Evolutionary conservation across 2,113 vertebrate species (phyloP).

Genomic region (Gallinago media): DNA sequence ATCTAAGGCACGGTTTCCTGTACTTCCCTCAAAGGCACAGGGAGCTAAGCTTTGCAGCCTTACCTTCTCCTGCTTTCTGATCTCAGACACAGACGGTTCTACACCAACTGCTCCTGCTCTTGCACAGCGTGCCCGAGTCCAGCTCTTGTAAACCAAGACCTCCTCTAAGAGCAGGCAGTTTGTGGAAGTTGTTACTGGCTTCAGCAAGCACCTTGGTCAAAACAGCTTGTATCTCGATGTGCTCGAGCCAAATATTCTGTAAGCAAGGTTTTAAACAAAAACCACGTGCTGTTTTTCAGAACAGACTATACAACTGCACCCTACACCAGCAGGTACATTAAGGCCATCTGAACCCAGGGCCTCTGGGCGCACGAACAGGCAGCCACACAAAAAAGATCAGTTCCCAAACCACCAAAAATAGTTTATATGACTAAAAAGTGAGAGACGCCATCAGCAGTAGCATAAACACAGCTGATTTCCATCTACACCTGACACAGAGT

Average conservation of each 20-base stretch:
- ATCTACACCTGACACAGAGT: neutral
- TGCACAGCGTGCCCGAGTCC: neutral
- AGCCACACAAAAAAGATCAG: neutral
- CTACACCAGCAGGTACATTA: neutral
- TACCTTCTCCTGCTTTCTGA: neutral
- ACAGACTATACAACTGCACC: neutral
- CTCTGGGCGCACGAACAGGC: neutral
- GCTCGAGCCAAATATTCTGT: neutral
- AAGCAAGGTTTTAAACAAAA: neutral
- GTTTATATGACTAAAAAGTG: neutral
- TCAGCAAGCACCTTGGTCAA: neutral
- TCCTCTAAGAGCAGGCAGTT: neutral
- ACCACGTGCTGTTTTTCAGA: neutral
- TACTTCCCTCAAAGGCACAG: neutral
- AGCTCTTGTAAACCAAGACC: neutral
- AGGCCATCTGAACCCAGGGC: neutral
- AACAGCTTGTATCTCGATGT: neutral
- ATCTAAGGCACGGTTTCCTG: neutral
- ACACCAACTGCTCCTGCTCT: neutral
- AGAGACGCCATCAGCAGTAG: neutral
- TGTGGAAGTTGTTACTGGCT: neutral
- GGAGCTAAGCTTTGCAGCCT: neutral
- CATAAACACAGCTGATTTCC: neutral
- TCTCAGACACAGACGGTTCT: neutral
- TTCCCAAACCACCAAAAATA: neutral